These are phyloP conservation scores for Anseranas semipalmata DNA, from an alignment of 2,113 vertebrate species.

Conservation along the genomic window DNA sequence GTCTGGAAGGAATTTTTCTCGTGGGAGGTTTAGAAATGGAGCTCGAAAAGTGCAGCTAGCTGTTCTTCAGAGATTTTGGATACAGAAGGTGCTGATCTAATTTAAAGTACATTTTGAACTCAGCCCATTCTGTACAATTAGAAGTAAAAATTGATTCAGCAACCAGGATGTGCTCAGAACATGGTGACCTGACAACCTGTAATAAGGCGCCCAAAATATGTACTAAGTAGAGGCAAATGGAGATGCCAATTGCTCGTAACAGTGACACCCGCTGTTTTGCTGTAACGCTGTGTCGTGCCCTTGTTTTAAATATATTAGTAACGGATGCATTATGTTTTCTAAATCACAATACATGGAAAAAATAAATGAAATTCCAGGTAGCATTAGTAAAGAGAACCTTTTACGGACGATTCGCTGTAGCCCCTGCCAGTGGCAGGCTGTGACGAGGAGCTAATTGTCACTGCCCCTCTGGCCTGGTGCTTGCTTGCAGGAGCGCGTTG, in stretches of 20 bases:
- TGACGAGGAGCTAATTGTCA: not conserved
- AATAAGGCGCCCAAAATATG: not conserved
- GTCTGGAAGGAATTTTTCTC: constrained; percentile 12
- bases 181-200: not conserved
- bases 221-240: not conserved
- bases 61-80: not conserved
- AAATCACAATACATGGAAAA: not conserved
- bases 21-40: not conserved
- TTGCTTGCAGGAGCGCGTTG: not conserved
- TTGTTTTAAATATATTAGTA: not conserved
- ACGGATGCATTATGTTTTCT: not conserved
- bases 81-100: not conserved
- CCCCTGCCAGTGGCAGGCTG: not conserved
- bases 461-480: not conserved
- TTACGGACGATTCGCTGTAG: not conserved
- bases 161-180: not conserved
- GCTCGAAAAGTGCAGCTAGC: not conserved
- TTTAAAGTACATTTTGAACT: constrained; percentile 13
- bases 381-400: not conserved
- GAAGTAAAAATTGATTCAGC: not conserved
- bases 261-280: not conserved
- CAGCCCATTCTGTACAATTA: not conserved
- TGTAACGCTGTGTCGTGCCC: not conserved
- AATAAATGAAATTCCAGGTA: not conserved
- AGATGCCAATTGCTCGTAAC: not conserved